phyloP scores from a whole-genome alignment of 2,113 vertebrate species.

The Andinoacara biseriatus region DNA sequence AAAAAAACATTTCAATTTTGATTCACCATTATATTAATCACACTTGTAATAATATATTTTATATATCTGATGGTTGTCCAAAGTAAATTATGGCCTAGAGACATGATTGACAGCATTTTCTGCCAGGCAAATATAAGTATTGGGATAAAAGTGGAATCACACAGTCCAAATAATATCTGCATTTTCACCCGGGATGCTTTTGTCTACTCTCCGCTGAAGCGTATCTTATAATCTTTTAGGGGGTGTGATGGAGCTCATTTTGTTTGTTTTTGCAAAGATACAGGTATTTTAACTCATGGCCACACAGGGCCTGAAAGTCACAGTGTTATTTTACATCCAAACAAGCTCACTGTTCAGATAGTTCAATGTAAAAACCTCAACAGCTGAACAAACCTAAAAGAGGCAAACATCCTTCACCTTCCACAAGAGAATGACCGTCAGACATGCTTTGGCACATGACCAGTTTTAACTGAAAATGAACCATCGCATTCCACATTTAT shows the following conservation, averaged over 20 bases:
- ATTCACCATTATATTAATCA: background rate
- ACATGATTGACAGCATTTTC: constrained; percentile 16
- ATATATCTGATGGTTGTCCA: constrained; percentile 8
- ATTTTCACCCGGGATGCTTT: constrained; percentile 17
- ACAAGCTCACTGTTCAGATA: background rate
- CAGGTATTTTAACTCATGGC: background rate
- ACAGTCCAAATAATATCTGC: constrained; percentile 19
- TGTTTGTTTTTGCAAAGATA: constrained; percentile 2
- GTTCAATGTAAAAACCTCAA: background rate
- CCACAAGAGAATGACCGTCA: background rate
- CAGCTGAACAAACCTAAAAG: background rate
- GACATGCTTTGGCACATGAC: background rate
- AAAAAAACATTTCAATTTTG: background rate
- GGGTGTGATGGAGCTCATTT: background rate
- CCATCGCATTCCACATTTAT: constrained; percentile 24
- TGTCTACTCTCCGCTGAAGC: background rate
- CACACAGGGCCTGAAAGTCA: background rate
- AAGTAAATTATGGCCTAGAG: constrained; percentile 34
- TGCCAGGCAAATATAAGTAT: background rate
- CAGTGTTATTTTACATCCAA: background rate
- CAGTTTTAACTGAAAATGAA: constrained; percentile 4
- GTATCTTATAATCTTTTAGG: background rate
- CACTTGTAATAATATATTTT: constrained; percentile 1
- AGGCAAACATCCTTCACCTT: background rate
- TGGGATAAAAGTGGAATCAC: constrained; percentile 1